phyloP scores from a whole-genome alignment of 2,888 invertebrate species.

The Strigamia crassipes region DNA sequence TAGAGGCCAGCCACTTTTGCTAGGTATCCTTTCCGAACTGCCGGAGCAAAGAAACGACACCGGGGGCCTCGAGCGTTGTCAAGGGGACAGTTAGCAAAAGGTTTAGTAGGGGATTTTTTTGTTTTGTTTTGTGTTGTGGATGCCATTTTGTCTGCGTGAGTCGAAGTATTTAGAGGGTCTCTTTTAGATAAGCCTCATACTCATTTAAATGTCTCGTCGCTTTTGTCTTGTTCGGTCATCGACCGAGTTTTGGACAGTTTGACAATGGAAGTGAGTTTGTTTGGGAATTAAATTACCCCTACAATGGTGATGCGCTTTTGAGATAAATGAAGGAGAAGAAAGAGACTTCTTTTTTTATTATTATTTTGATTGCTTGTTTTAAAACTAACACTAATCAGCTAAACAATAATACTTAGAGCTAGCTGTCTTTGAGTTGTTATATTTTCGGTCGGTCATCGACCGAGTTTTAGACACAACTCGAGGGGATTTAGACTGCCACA shows the following conservation, averaged over 20 bases:
- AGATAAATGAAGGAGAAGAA: not conserved
- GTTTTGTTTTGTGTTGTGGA: not conserved
- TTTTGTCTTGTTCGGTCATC: not conserved
- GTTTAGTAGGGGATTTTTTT: not conserved
- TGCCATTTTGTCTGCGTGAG: not conserved
- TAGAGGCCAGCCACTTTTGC: not conserved
- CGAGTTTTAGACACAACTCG: not conserved
- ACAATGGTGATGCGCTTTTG: not conserved
- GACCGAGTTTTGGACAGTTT: not conserved
- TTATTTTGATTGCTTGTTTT: not conserved
- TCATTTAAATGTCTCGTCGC: not conserved
- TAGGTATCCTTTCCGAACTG: not conserved
- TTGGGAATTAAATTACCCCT: not conserved
- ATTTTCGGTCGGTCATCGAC: not conserved
- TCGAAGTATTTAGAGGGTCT: not conserved
- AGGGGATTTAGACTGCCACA: not conserved
- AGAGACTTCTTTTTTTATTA: too few relatives aligned
- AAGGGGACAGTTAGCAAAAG: not conserved
- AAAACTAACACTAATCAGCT: not conserved
- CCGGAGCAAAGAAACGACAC: not conserved
- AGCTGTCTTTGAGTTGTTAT: not conserved
- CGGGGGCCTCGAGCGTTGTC: not conserved
- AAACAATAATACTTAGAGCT: not conserved
- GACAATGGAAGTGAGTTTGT: not conserved
- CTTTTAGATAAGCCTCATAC: not conserved